phyloP scores from a whole-genome alignment of 1,140 invertebrate genomes.

The Neocloeon triangulifer region DNA sequence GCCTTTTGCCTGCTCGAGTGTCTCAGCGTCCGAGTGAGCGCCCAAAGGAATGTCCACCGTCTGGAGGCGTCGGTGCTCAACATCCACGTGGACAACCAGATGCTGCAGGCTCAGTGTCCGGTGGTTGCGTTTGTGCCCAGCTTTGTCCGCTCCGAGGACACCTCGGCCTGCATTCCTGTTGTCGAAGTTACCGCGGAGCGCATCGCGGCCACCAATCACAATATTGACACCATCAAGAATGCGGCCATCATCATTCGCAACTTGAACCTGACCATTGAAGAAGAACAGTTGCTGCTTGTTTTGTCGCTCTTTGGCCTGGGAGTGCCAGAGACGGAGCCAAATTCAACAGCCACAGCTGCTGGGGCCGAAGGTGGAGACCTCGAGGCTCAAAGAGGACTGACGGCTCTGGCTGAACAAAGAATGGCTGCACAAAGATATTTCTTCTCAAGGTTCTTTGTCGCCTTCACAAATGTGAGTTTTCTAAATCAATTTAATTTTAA shows the following conservation, averaged over 20 bases:
- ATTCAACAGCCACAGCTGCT: too few relatives aligned
- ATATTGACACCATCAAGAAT: conserved; percentile 45
- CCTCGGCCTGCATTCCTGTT: too few relatives aligned
- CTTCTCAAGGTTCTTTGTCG: too few relatives aligned
- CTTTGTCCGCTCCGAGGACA: too few relatives aligned
- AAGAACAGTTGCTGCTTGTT: too few relatives aligned
- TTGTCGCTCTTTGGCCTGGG: too few relatives aligned
- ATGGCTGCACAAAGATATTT: too few relatives aligned
- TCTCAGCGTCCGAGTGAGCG: conserved; percentile 37
- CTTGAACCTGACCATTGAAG: too few relatives aligned
- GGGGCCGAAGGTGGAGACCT: too few relatives aligned
- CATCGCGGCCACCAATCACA: conserved; percentile 40
- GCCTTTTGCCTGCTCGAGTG: conserved; percentile 53
- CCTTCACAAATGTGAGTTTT: not conserved
- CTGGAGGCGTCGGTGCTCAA: conserved; percentile 50
- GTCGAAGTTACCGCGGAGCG: conserved; percentile 39
- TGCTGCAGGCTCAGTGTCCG: conserved; percentile 62
- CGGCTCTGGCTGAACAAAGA: too few relatives aligned
- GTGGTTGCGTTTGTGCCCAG: conserved; percentile 68
- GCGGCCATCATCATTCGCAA: conserved; percentile 1
- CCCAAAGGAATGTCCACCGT: conserved; percentile 1
- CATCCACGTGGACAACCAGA: conserved; percentile 79
- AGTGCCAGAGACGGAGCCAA: too few relatives aligned
- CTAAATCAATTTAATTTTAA: conserved; percentile 3
- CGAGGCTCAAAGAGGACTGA: too few relatives aligned